Evolutionary conservation across 1,140 invertebrate genomes (phyloP).

Genomic region (Alviniconcha marisindica): DNA sequence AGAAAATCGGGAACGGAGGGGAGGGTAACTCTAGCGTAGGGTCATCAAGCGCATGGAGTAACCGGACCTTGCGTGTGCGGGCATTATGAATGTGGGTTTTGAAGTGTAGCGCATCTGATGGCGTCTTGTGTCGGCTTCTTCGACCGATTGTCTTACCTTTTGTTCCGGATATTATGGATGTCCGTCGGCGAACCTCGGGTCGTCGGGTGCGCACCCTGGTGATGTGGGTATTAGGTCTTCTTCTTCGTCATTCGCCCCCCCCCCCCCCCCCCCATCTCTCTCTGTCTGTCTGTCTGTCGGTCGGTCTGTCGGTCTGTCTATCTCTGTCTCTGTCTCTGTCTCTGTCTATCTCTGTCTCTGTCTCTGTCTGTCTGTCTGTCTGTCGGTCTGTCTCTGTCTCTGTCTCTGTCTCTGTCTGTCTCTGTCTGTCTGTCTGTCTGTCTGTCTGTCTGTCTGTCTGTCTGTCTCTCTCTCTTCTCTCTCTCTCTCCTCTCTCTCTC

Average conservation of each 20-base stretch:
- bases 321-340: too few species aligned
- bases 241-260: not conserved
- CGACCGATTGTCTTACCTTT: not conserved
- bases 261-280: not conserved
- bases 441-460: not conserved
- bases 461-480: not conserved
- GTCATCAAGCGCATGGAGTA: slow-evolving; percentile 4
- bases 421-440: not conserved
- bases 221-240: too few species aligned
- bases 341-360: not conserved
- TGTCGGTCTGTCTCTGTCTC: not conserved
- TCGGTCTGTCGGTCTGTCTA: too few species aligned
- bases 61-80: slow-evolving; percentile 6
- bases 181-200: not conserved
- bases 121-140: not conserved
- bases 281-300: not conserved
- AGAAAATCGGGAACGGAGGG: not conserved
- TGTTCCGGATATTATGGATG: not conserved
- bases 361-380: not conserved
- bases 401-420: not conserved
- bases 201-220: not conserved
- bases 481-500: not conserved
- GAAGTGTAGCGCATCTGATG: not conserved
- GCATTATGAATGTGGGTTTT: not conserved
- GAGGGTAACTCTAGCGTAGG: not conserved